Conservation (phyloP, 2,888 invertebrate species). For the Muschampia plurimacula region DNA sequence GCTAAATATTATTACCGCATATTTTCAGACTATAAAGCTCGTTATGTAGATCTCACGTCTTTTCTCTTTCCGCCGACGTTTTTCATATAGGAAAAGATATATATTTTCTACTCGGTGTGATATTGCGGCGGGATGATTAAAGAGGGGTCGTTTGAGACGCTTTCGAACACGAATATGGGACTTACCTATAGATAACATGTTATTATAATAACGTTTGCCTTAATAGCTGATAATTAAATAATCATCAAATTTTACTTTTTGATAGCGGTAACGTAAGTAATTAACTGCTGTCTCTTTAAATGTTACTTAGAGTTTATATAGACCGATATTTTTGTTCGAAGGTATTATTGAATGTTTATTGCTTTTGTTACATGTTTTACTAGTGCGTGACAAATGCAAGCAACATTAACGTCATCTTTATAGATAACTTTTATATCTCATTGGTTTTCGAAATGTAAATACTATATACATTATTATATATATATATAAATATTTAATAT, state of each 20-base stretch:
- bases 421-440: constrained; percentile 49
- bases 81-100: constrained; percentile 36
- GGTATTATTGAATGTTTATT: constrained; percentile 46
- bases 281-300: constrained; percentile 34
- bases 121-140: constrained; percentile 20
- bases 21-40: constrained; percentile 60
- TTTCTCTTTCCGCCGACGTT: constrained; percentile 52
- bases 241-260: constrained; percentile 35
- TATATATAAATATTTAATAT: constrained; percentile 54
- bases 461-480: constrained; percentile 66
- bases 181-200: constrained; percentile 30
- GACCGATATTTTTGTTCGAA: constrained; percentile 39
- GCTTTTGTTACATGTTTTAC: constrained; percentile 47
- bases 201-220: constrained; percentile 36
- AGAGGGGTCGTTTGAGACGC: constrained; percentile 16
- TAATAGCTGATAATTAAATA: constrained; percentile 38
- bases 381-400: constrained; percentile 46
- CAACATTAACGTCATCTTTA: constrained; percentile 44
- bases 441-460: constrained; percentile 73
- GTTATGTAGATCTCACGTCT: constrained; percentile 41
- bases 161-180: constrained; percentile 38
- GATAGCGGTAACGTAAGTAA: constrained; percentile 29
- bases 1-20: constrained; percentile 53
- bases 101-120: constrained; percentile 37
- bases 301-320: constrained; percentile 30